Evolutionary conservation across 2,797 vertebrate species (phyloP), one percentile per base, ranked within the genome.

Genomic region (Siniperca undulata): DNA sequence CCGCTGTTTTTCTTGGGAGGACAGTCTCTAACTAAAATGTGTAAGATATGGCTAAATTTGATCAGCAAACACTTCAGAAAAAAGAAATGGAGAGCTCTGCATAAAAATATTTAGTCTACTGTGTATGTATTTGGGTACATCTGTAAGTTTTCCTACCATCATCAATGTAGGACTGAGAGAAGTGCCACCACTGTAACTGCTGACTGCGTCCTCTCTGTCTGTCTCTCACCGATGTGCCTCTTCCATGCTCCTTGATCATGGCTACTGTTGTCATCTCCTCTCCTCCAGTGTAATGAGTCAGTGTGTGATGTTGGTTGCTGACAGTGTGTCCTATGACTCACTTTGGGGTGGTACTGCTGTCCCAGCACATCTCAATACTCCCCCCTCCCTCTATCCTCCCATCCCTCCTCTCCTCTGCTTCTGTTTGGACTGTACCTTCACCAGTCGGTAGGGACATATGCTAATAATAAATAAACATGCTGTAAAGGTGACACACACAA

Each of bases 281-380:
- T 93, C 92, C 87, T 88, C 74, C 89, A 84, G 91, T 65, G 30
- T 92, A 93, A 93, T 94, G 90, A 94, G 90, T 94, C 90, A 91
- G 89, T 89, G 88, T 92, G 86, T 91, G 90, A 92, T 91, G 93
- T 85, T 83, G 85, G 79, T 88, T 93, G 91, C 89, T 93, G 92
- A 94, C 92, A 92, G 87, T 74, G 82, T 88, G 89, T 91, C 89
- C 91, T 87, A 73, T 93, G 91, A 93, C 85, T 93, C 92, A 91
- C 89, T 62, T 88, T 34, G 52, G 89, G 83, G 80, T 91, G 90
- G 88, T 88, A 86, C 86, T 91, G 90, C 92, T 92, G 88, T 91
- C 83, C 92, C 88, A 86, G 91, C 91, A 91, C 74, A 91, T 93
- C 62, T 88, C 80, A 65, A 52, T 80, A 46, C 72, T 24, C 34